Evolutionary conservation across 2,113 vertebrate species (phyloP), one percentile per base, ranked within the genome.

Genomic region (Channa maculata): DNA sequence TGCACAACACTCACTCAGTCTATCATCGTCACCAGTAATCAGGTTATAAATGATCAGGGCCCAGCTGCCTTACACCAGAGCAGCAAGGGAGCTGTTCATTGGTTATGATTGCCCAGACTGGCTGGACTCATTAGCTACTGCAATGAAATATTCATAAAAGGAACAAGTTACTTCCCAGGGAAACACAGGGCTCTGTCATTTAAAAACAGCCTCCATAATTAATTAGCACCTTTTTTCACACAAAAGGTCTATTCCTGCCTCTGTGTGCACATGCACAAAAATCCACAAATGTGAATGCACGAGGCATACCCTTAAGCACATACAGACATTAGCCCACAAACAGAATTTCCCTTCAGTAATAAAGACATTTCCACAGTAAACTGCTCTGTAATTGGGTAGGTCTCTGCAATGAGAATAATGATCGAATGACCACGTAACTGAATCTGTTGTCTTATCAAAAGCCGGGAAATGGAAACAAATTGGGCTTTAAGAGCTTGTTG

Each of bases 121-220:
- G 73, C 79, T 79, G 84, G 82, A 89, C 89, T 91, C 77, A 91
- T 93, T 89, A 91, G 84, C 73, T 54, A 64, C 63, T 39, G 57
- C 80, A 60, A 92, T 93, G 38, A 94, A 94, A 93, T 91, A 92
- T 93, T 91, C 53, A 94, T 91, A 89, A 89, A 86, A 88, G 79
- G 84, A 89, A 90, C 90, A 75, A 83, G 85, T 87, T 86, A 86
- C 86, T 92, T 89, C 86, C 72, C 76, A 66, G 80, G 80, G 83
- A 90, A 91, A 90, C 62, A 60, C 58, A 38, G 65, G 60, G 77
- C 77, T 73, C 62, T 8, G 69, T 90, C 86, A 89, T 91, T 90
- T 75, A 91, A 90, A 24, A 92, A 86, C 66, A 86, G 48, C 43
- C 50, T 91, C 57, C 82, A 93, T 91, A 87, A 92, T 94, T 94